Conservation (phyloP, 1,140 invertebrate species). For the Dryas iulia region DNA sequence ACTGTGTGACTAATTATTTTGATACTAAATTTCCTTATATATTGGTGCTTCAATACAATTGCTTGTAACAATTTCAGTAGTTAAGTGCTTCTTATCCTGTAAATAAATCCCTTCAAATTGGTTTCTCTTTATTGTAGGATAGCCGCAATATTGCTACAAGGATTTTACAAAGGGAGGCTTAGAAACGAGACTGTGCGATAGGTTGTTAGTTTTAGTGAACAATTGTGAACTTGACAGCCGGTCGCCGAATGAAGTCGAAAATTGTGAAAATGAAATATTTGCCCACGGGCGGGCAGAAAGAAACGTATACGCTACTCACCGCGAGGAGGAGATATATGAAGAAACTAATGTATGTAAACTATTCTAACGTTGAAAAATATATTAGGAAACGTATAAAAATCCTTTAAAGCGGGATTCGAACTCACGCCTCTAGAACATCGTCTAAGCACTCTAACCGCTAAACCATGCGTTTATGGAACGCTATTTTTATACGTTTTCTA, state of each 20-base stretch:
- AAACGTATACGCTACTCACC: constrained; percentile 74
- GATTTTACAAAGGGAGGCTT: constrained; percentile 19
- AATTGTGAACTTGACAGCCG: constrained; percentile 27
- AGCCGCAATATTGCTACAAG: constrained; percentile 31
- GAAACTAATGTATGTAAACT: constrained; percentile 77
- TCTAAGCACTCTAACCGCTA: too few relatives aligned
- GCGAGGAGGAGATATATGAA: constrained; percentile 80
- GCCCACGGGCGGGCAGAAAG: constrained; percentile 74
- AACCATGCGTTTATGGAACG: too few relatives aligned
- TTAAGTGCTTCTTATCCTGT: constrained; percentile 35
- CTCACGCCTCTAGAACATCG: too few relatives aligned
- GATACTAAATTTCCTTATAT: constrained; percentile 4
- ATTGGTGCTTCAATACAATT: constrained; percentile 1
- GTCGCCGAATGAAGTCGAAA: constrained; percentile 75
- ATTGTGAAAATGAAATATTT: constrained; percentile 79
- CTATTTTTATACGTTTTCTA: too few relatives aligned
- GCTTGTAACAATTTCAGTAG: constrained; percentile 23
- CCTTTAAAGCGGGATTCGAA: too few relatives aligned
- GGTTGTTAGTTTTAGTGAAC: constrained; percentile 34
- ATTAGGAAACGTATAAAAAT: too few relatives aligned
- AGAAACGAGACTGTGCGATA: constrained; percentile 24
- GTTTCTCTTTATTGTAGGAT: constrained; percentile 69
- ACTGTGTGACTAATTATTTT: constrained; percentile 17
- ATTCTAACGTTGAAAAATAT: not conserved
- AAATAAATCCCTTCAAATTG: constrained; percentile 48